Evolutionary conservation across 2,888 invertebrate species (phyloP).

Genomic region (Himalopsyche japonica): DNA sequence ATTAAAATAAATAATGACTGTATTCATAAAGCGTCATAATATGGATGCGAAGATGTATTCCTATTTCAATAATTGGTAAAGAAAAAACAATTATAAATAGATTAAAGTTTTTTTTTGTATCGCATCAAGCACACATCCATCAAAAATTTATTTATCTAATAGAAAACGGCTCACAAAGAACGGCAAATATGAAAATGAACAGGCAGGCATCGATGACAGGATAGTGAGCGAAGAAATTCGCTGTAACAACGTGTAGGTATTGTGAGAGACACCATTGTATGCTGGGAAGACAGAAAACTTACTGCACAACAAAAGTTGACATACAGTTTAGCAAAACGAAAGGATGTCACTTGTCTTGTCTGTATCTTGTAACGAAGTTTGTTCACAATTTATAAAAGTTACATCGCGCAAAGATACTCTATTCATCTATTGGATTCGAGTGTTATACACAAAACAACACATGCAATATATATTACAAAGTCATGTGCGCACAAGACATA

Average conservation of each 20-base stretch:
- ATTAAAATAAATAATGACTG: too few relatives aligned
- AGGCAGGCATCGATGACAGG: not conserved
- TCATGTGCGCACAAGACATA: too few relatives aligned
- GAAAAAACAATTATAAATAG: too few relatives aligned
- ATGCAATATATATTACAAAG: too few relatives aligned
- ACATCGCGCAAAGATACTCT: not conserved
- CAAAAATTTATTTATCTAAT: not conserved
- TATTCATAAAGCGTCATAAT: too few relatives aligned
- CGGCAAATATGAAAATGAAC: not conserved
- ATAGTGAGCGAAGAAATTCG: not conserved
- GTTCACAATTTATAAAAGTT: not conserved
- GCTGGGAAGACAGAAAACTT: not conserved
- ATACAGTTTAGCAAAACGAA: not conserved
- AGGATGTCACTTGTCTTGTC: not conserved
- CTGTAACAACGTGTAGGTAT: not conserved
- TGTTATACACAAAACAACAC: too few relatives aligned
- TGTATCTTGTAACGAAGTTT: not conserved
- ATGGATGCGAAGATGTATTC: too few relatives aligned
- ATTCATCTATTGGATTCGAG: not conserved
- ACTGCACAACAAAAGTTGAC: not conserved
- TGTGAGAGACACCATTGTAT: not conserved
- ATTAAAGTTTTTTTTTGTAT: too few relatives aligned
- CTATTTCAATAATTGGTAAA: too few relatives aligned
- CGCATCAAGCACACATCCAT: too few relatives aligned
- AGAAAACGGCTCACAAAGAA: not conserved